phyloP scores from a whole-genome alignment of 2,888 invertebrate genomes.

The Thecophora atra region DNA sequence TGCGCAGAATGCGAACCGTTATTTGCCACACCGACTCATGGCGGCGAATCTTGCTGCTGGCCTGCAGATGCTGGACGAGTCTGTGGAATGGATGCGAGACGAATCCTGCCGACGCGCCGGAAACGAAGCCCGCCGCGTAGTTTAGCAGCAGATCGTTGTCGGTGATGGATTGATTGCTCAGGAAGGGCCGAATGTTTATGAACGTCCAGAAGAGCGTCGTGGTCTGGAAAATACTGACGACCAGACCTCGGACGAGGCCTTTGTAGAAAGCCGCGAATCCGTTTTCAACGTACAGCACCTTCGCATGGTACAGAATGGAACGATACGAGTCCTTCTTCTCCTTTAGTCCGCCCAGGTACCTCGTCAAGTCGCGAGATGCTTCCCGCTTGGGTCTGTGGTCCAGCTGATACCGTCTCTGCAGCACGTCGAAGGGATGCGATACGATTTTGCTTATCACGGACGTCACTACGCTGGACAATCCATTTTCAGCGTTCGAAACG shows the following conservation, averaged over 20 bases:
- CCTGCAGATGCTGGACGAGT: background rate
- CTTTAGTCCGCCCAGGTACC: background rate
- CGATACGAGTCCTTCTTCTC: background rate
- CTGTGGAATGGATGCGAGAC: background rate
- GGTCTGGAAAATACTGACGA: slow-evolving; percentile 2
- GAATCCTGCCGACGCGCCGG: background rate
- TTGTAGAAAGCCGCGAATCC: slow-evolving; percentile 10
- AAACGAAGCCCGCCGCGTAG: slow-evolving; percentile 22
- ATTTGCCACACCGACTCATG: background rate
- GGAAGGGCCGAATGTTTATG: background rate
- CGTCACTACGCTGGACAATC: slow-evolving; percentile 24
- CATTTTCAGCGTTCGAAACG: background rate
- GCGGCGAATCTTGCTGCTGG: background rate
- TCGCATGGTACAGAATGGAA: slow-evolving; percentile 3
- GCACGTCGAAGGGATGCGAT: slow-evolving; percentile 34
- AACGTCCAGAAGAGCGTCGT: slow-evolving; percentile 14
- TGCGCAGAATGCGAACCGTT: background rate
- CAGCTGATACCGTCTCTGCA: slow-evolving; percentile 24
- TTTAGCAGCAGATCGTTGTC: slow-evolving; percentile 14
- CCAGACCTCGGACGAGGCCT: background rate
- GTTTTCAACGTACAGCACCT: slow-evolving; percentile 18
- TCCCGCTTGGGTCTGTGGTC: background rate
- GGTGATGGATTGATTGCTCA: background rate
- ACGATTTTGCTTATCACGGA: background rate
- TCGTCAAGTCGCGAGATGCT: background rate